Base-by-base conservation (phyloP, 1,140 invertebrate genomes). In the Geopemphigus sp. region DNA sequence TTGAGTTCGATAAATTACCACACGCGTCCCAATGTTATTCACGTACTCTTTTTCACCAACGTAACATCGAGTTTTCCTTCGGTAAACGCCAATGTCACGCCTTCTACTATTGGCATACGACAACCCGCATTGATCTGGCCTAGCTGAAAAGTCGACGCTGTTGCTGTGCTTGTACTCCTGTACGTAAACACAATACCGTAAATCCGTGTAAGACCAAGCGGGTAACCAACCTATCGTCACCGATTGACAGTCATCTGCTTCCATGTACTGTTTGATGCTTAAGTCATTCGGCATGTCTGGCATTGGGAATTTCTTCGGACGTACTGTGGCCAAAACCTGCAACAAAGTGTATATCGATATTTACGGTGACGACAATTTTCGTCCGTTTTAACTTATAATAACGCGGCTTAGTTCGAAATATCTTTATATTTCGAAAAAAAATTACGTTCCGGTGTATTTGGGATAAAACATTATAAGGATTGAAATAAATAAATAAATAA, bases 201-300 rank as follows among this genome's bases (percentile, higher is more conserved):
- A 45, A 45, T 47, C 24, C 10, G 17, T 66, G n/a, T 22, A 5
- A 1, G 73, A 81, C 57, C 47, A 56, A 6, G 85, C 84, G 0
- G 85, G 84, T 47, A 85, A 80, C 87, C 87, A 88, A 56, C 85
- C 84, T 1, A 88, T 82, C 1, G 85, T 87, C 3, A 87, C 85
- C 6, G 85, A 84, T 56, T 87, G 82, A 80, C 87, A 88, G 14
- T 82, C 84, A 63, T 84, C 82, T 54, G 85, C 47, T 19, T 84
- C 82, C 14, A 81, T 80, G 72, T 85, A 86, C 82, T 86, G 85
- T 57, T 84, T 80, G 11, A 86, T 83, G 39, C 83, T 83, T 17
- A 84, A 81, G 81, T 84, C 82, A 80, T 82, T 81, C 15, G 86
- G 87, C 74, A 87, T 82, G 63, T 84, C 85, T 39, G 87, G 87